A percentile compares a stretch with the other conserved stretches of the same genome.
Conservation (phyloP, 2,888 invertebrate species). For the Lasiommata megera region DNA sequence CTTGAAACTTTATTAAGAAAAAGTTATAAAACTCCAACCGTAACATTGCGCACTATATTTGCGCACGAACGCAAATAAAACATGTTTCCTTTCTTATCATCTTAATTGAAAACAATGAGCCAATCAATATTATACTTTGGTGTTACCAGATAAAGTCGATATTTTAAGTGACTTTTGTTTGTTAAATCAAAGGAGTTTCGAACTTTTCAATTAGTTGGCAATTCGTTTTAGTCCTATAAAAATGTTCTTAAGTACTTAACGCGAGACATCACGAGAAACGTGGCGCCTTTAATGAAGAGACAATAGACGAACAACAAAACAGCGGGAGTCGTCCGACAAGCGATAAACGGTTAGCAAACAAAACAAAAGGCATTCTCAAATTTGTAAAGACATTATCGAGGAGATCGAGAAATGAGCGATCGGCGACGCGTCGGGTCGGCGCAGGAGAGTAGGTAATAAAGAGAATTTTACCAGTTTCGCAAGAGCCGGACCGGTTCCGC, state of each 20-base stretch:
- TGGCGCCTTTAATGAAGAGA: slow-evolving; percentile 13
- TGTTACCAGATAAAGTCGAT: no score
- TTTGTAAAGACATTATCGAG: slow-evolving; percentile 35
- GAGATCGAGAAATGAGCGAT: slow-evolving; percentile 44
- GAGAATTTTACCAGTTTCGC: slow-evolving; percentile 64
- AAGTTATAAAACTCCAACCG: no score
- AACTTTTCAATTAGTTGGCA: no score
- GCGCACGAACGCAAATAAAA: no score
- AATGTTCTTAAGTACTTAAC: neutral
- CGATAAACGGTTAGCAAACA: slow-evolving; percentile 16
- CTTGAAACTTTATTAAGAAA: no score
- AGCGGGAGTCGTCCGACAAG: slow-evolving; percentile 11
- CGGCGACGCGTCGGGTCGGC: slow-evolving; percentile 36
- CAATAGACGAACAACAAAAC: slow-evolving; percentile 15
- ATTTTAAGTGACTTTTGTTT: no score
- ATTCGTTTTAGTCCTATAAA: no score
- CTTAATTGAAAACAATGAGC: no score
- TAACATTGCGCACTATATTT: no score
- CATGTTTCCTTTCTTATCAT: no score
- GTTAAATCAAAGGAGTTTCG: no score
- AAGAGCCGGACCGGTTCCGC: slow-evolving; percentile 65
- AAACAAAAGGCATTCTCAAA: slow-evolving; percentile 22
- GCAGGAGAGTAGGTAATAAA: slow-evolving; percentile 40
- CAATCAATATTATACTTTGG: no score
- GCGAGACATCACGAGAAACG: slow-evolving; percentile 9